Base-by-base conservation (phyloP, 2,888 invertebrate species). In the Amphipoea lucens region DNA sequence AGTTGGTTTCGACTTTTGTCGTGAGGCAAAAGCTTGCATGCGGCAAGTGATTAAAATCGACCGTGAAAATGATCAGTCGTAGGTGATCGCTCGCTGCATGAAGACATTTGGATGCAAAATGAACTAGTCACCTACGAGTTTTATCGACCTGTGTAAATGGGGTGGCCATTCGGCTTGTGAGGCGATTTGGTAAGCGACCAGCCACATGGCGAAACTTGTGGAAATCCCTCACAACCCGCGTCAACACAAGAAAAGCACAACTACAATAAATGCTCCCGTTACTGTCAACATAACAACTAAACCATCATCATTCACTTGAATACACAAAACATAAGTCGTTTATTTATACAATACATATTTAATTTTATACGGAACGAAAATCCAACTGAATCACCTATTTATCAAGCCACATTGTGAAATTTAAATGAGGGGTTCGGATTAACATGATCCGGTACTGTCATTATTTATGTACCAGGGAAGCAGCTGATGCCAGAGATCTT, bases 321-420 rank as follows among this genome's bases (percentile, higher is more conserved):
- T 68, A 78, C 48, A 51, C 29, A 6, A 70, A 62, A 40, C 48
- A 45, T 57, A 83, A 71, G 66, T 62, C 57, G 62, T 82, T 83
- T 40, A 83, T 65, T 60, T 60, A 79, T 79, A 79, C 79, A 84
- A 73, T 79, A 65, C n/a, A 84, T 79, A 69, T 79, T 84, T 70
- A 69, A 81, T 81, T 66, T 36, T 62, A 67, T 62, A 65, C 81
- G 45, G 57, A 54, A 60, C 65, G 60, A 62, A 81, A 68, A 85
- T 84, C 78, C 78, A 60, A 86, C 67, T 78, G 48, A 78, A 86
- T 82, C 83, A 71, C 67, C 51, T 74, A 74, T 86, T 82, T 82
- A 84, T 69, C 60, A 85, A 72, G 36, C 86, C 67, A 71, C 78
- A 86, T 78, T 82, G 54, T 82, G 74, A 82, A 84, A 83, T 84